Base-by-base conservation (phyloP, 2,113 vertebrate genomes). In the Nanorana parkeri region DNA sequence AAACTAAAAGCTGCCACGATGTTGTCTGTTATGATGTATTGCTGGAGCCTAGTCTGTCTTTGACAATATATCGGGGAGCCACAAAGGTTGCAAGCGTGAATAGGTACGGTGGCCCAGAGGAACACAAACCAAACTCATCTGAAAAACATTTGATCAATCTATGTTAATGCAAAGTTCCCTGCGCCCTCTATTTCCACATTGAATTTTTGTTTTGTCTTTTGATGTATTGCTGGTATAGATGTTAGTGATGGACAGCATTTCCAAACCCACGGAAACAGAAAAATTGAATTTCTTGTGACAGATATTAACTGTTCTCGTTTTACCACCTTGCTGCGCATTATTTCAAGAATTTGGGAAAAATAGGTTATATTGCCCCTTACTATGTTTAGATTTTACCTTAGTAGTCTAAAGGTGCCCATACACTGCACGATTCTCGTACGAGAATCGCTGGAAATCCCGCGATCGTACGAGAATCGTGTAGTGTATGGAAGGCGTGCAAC, bases 1-100 rank as follows among this genome's bases (percentile, higher is more conserved):
- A 60, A 68, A 79, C 29, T 68, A 47, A 68, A 56, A 72, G 17
- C 55, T 71, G 78, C 78, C 78, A 68, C 28, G 29, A 36, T 32
- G 16, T n/a, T 68, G 64, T 68, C 77, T 68, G 17, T 5, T 56
- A 79, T 79, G 77, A 79, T 68, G 54, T 32, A 79, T 79, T 68
- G 26, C 52, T 58, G 66, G 65, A 15, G 36, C 54, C 23, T 2
- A 52, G 55, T 55, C 21, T 56, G 54, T 19, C 24, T 58, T 58
- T 58, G 29, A 54, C 28, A 21, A 58, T 67, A 54, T 52, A 52
- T 67, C 54, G 26, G 51, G 64, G 77, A 54, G 52, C 58, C 13
- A 19, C 5, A 58, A 36, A 60, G 77, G 52, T 68, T 16, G 20
- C 58, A 58, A 32, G 68, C n/a, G 15, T 29, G 66, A 68, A 41